phyloP scores from a whole-genome alignment of 2,113 vertebrate genomes.

The Microtus montanus region DNA sequence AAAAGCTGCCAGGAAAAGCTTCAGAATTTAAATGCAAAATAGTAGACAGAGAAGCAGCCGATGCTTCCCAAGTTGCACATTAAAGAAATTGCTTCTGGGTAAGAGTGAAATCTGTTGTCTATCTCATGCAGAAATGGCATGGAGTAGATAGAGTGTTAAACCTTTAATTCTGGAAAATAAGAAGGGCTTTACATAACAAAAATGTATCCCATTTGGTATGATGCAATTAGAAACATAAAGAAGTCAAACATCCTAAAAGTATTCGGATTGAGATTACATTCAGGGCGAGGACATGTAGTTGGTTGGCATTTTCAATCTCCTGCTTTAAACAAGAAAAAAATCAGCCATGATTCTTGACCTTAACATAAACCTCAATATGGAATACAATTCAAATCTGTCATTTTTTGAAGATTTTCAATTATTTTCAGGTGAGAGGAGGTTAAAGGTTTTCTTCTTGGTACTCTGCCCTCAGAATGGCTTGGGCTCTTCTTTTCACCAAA shows the following conservation, averaged over 20 bases:
- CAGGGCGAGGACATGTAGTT: constrained; percentile 31
- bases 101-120: not conserved
- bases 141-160: not conserved
- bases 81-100: not conserved
- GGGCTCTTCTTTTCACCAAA: constrained; percentile 35
- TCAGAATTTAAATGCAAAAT: not conserved
- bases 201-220: not conserved
- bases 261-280: constrained; percentile 1
- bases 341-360: constrained; percentile 75
- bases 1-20: not conserved
- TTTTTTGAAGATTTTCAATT: constrained; percentile 81
- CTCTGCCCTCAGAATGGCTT: constrained; percentile 45
- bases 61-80: not conserved
- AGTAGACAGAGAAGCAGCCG: not conserved
- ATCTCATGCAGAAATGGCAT: not conserved
- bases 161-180: not conserved
- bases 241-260: not conserved
- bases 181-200: constrained; percentile 25
- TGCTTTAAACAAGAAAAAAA: constrained; percentile 68
- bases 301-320: constrained; percentile 64
- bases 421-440: constrained; percentile 75
- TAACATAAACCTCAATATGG: constrained; percentile 74
- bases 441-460: constrained; percentile 69
- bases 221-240: constrained; percentile 45
- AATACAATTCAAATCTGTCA: constrained; percentile 82